These are phyloP conservation scores for Eupithecia pulchellata DNA, from an alignment of 2,888 invertebrate species.

Conservation along the genomic window DNA sequence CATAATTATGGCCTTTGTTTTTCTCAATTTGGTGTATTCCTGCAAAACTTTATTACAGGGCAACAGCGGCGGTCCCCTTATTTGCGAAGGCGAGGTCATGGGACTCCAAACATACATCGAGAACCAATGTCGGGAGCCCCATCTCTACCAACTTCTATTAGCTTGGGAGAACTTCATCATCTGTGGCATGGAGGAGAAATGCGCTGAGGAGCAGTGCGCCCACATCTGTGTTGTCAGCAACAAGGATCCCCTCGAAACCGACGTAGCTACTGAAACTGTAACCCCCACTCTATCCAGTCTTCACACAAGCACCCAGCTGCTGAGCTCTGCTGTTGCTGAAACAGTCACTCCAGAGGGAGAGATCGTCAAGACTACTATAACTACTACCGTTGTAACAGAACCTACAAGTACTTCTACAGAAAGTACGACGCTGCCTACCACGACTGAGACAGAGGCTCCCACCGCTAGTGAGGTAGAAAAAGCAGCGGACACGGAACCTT, in stretches of 20 bases:
- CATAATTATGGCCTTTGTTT: neutral
- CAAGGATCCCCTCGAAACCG: constrained; percentile 57
- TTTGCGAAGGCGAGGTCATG: constrained; percentile 67
- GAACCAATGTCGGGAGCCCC: constrained; percentile 68
- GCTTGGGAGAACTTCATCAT: constrained; percentile 68
- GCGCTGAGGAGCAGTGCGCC: constrained; percentile 58
- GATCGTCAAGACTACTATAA: neutral
- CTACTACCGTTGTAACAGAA: constrained; percentile 2
- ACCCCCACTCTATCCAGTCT: neutral
- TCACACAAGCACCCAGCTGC: neutral
- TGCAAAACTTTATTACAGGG: constrained; percentile 54
- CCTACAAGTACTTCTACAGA: neutral
- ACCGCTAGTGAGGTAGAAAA: neutral
- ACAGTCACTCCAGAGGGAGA: constrained; percentile 17
- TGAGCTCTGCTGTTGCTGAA: constrained; percentile 8
- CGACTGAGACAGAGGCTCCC: neutral
- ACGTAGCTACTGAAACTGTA: neutral
- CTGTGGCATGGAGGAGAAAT: constrained; percentile 68
- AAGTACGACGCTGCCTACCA: neutral
- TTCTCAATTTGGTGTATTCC: neutral
- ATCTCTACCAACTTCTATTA: constrained; percentile 68
- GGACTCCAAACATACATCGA: constrained; percentile 75
- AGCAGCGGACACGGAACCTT: constrained; percentile 7
- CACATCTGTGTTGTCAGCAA: constrained; percentile 61
- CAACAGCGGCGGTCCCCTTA: constrained; percentile 74